Conservation (phyloP, 92 coral and sea anemone genomes). For the Muricea muricata region DNA sequence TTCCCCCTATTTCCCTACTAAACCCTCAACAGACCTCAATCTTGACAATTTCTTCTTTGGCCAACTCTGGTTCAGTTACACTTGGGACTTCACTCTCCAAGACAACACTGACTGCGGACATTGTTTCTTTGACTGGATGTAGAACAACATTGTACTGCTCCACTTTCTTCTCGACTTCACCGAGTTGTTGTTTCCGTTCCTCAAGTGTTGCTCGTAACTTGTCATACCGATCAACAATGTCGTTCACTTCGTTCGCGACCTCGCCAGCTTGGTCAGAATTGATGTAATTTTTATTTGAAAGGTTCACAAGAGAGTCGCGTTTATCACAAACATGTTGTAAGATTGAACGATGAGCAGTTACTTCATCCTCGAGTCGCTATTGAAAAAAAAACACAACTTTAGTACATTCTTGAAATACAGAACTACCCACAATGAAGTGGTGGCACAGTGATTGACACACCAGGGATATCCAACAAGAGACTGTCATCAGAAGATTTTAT, state of each 20-base stretch:
- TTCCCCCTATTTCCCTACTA: background rate
- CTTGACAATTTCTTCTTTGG: slow-evolving; percentile 80
- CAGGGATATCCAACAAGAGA: too few species aligned
- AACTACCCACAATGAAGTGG: background rate
- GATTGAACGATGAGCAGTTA: slow-evolving; percentile 19
- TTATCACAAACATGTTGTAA: slow-evolving; percentile 33
- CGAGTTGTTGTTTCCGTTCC: slow-evolving; percentile 76
- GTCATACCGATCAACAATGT: slow-evolving; percentile 81
- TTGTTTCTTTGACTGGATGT: slow-evolving; percentile 81
- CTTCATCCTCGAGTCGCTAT: slow-evolving; percentile 37
- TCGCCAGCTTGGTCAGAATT: slow-evolving; percentile 42
- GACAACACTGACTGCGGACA: slow-evolving; percentile 74
- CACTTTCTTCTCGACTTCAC: slow-evolving; percentile 77
- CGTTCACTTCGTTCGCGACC: slow-evolving; percentile 77
- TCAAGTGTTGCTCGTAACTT: slow-evolving; percentile 79
- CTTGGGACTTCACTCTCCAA: slow-evolving; percentile 85
- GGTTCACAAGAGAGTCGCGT: slow-evolving; percentile 11
- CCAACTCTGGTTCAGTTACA: slow-evolving; percentile 85
- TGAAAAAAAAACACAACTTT: background rate
- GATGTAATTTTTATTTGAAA: slow-evolving; percentile 20
- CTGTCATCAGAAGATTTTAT: too few species aligned
- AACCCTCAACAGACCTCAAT: slow-evolving; percentile 67
- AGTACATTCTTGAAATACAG: background rate
- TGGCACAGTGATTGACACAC: background rate
- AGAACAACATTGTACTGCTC: slow-evolving; percentile 84